Evolutionary conservation across 2,888 invertebrate genomes (phyloP).

Genomic region (Hydraecia micacea): DNA sequence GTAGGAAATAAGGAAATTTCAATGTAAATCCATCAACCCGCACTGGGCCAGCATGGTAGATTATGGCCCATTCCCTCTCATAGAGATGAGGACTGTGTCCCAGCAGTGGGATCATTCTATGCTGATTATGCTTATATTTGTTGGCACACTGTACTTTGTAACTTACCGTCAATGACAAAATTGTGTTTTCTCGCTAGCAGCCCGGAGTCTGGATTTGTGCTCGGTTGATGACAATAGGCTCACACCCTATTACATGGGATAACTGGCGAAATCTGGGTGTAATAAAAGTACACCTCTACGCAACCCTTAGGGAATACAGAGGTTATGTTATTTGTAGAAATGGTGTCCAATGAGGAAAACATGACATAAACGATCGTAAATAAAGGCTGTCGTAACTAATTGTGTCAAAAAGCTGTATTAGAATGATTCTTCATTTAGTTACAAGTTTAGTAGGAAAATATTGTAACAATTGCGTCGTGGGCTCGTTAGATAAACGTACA

Average conservation of each 20-base stretch:
- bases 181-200: background rate
- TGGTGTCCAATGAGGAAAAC: conserved; percentile 5
- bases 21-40: background rate
- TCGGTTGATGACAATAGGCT: background rate
- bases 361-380: background rate
- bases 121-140: conserved; percentile 12
- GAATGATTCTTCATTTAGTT: conserved; percentile 1
- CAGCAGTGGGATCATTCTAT: background rate
- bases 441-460: background rate
- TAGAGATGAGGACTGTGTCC: background rate
- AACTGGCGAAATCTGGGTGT: background rate
- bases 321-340: background rate
- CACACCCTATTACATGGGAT: background rate
- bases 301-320: background rate
- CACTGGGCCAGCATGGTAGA: background rate
- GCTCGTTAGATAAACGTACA: conserved; percentile 20
- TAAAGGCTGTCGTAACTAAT: background rate
- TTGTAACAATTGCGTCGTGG: conserved; percentile 1
- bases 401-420: background rate
- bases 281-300: background rate
- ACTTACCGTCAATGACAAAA: background rate
- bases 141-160: conserved; percentile 4
- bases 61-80: background rate
- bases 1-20: conserved; percentile 26
- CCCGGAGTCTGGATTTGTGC: background rate